Evolutionary conservation across 1,140 invertebrate genomes (phyloP).

Genomic region (Coboldia fuscipes): DNA sequence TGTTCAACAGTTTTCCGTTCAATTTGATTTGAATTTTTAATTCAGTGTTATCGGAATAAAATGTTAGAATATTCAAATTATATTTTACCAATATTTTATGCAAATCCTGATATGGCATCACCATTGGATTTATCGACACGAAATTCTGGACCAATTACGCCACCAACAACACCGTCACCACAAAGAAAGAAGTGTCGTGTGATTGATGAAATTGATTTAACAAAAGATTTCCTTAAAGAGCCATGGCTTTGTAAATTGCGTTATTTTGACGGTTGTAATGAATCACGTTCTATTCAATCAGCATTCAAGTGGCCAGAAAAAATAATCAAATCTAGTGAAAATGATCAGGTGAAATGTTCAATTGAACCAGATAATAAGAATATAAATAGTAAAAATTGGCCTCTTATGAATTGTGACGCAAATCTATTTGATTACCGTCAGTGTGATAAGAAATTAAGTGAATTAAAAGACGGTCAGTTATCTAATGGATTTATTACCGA

Average conservation of each 20-base stretch:
- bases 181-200: constrained; percentile 22
- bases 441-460: neutral
- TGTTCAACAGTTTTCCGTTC: too few relatives aligned
- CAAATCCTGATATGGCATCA: constrained; percentile 22
- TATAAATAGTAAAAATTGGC: constrained; percentile 9
- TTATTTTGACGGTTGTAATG: constrained; percentile 19
- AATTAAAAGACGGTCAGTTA: neutral
- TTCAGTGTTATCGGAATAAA: too few relatives aligned
- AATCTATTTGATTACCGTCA: constrained; percentile 8
- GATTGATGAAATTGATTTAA: constrained; percentile 22
- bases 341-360: constrained; percentile 20
- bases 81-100: too few relatives aligned
- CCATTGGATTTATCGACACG: constrained; percentile 31
- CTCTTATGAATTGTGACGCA: constrained; percentile 5
- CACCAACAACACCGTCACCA: constrained; percentile 34
- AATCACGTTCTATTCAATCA: constrained; percentile 12
- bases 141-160: constrained; percentile 28
- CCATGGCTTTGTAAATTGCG: constrained; percentile 25
- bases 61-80: too few relatives aligned
- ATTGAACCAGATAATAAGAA: constrained; percentile 20
- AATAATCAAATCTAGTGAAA: too few relatives aligned
- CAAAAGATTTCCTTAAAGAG: neutral
- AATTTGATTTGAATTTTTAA: too few relatives aligned
- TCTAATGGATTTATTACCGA: neutral
- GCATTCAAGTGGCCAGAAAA: constrained; percentile 17